These are phyloP conservation scores for Thereuonema tuberculata DNA, from an alignment of 1,140 invertebrate species.

Conservation along the genomic window DNA sequence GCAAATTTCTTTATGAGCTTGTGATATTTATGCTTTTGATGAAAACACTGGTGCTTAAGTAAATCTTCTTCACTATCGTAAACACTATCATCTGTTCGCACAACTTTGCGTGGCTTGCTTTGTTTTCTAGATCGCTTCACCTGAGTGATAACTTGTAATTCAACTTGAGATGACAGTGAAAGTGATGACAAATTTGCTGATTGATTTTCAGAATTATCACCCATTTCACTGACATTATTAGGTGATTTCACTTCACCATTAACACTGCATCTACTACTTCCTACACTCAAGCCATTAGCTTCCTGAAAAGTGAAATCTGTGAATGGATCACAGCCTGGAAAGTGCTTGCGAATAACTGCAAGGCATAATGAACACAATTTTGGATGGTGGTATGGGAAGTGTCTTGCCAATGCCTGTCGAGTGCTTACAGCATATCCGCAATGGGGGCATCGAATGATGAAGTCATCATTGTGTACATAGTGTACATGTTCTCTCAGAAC, in stretches of 20 bases:
- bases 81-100: conserved; percentile 16
- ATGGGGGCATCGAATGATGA: conserved; percentile 28
- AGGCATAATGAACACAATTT: conserved; percentile 25
- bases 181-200: not conserved
- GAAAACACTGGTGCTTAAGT: not conserved
- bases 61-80: not conserved
- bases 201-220: not conserved
- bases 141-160: conserved; percentile 17
- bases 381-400: conserved; percentile 26
- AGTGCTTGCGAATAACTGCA: conserved; percentile 24
- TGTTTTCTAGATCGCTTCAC: conserved; percentile 34
- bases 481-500: conserved; percentile 25
- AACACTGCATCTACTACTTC: not conserved
- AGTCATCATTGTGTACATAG: conserved; percentile 23
- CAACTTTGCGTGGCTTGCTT: conserved; percentile 34
- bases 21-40: not conserved
- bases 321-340: conserved; percentile 15
- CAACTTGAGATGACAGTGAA: conserved; percentile 13
- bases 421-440: conserved; percentile 24
- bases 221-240: conserved; percentile 5
- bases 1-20: too few relatives aligned
- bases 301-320: conserved; percentile 13
- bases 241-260: not conserved
- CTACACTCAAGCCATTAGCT: conserved; percentile 2
- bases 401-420: conserved; percentile 20